Conservation (phyloP, 2,113 vertebrate genomes). For the Campylomormyrus numenius region DNA sequence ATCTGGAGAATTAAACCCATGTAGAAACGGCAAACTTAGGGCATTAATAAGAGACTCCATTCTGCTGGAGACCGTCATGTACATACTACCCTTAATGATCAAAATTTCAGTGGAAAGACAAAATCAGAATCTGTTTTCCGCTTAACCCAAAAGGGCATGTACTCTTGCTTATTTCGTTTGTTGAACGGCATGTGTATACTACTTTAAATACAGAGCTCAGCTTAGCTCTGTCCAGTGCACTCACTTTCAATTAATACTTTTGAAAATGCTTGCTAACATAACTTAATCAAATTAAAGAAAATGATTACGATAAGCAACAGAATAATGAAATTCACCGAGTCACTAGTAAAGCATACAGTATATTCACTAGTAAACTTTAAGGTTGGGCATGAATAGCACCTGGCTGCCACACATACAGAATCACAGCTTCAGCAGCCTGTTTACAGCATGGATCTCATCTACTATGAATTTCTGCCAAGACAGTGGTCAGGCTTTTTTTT, state of each 20-base stretch:
- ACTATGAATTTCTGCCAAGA: neutral
- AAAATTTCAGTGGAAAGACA: neutral
- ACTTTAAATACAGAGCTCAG: neutral
- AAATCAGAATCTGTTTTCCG: conserved; percentile 9
- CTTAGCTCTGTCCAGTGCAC: neutral
- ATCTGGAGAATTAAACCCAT: neutral
- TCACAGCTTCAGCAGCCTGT: neutral
- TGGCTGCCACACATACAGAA: neutral
- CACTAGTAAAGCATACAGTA: neutral
- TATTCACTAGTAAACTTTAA: neutral
- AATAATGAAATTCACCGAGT: neutral
- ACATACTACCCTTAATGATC: neutral
- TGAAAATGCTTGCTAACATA: neutral
- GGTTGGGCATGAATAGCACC: neutral
- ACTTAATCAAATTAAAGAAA: neutral
- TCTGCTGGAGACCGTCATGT: neutral
- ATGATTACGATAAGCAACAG: neutral
- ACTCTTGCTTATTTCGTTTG: neutral
- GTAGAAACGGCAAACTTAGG: neutral
- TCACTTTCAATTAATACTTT: neutral
- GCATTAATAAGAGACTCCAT: neutral
- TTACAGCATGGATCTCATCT: neutral
- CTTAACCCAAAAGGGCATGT: neutral
- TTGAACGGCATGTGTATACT: neutral
- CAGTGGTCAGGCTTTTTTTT: neutral